Evolutionary conservation across 2,888 invertebrate genomes (phyloP).

Genomic region (Vannuccia rotundouncinata): DNA sequence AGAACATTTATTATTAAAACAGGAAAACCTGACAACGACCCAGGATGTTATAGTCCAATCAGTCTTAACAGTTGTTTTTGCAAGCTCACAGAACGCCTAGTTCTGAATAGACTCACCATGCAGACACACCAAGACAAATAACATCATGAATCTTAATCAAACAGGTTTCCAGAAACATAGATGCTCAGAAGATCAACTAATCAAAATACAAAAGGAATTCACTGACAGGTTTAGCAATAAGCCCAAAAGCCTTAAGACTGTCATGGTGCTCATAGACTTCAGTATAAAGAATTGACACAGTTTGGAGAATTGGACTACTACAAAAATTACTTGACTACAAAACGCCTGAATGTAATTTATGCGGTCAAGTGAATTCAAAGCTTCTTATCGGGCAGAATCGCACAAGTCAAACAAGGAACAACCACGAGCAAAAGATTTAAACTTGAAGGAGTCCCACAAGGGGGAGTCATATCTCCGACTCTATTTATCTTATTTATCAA

Average conservation of each 20-base stretch:
- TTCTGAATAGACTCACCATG: no score
- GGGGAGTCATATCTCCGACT: not conserved
- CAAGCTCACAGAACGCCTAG: no score
- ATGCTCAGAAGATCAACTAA: not conserved
- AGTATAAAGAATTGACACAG: not conserved
- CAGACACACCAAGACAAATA: no score
- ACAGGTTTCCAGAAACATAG: not conserved
- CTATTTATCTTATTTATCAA: conserved; percentile 6
- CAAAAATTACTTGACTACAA: not conserved
- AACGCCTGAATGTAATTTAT: not conserved
- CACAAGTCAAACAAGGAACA: not conserved
- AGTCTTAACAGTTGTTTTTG: no score
- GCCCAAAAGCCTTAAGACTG: not conserved
- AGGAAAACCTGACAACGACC: no score
- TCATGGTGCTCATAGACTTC: not conserved
- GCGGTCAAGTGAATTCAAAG: not conserved
- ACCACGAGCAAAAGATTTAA: no score
- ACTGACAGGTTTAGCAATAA: not conserved
- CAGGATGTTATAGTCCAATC: no score
- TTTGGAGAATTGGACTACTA: not conserved
- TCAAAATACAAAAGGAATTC: not conserved
- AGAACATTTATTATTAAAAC: no score
- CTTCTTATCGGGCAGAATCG: not conserved
- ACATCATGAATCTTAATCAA: not conserved
- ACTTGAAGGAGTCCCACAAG: conserved; percentile 1